Base-by-base conservation (phyloP, 1,140 invertebrate species). In the Araneus ventricosus region DNA sequence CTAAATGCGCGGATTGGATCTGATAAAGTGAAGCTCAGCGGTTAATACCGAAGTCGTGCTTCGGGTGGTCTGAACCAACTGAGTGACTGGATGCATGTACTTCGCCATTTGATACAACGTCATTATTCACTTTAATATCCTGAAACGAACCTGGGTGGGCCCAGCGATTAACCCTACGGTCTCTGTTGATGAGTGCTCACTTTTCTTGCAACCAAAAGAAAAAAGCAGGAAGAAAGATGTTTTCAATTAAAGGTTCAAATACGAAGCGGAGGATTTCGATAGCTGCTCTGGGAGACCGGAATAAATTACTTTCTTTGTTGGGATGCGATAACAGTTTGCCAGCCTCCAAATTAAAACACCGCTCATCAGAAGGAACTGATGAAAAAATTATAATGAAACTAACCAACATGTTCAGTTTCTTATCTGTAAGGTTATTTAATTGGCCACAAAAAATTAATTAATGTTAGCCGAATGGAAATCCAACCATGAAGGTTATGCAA, bases 41-140 rank as follows among this genome's bases (percentile, higher is more conserved):
- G 45, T 27, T 90, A 80, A 90, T 70, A 41, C 70, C 45, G 41
- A 39, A 80, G 67, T 82, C 75, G 88, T 89, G 88, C 89, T 41
- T 41, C 27, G 89, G 89, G 75, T 82, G 89, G 75, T 84, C 89
- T 41, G n/a, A 34, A 37, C 79, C 59, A 14, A 39, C 59, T 27
- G 90, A 92, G 90, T 92, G 90, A 52, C 59, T 85, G 90, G 82
- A 85, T 52, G 80, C 90, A 70, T 92, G 90, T 92, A 85, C 37
- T 85, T 85, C 59, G 59, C 82, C 82, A 85, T 85, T 57, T 70
- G 52, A 86, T 85, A 92, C 90, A 92, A 92, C 80, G 61, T 70
- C 90, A 92, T 92, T 91, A 91, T 84, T 91, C 89, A 91, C 75
- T 67, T 82, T 75, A 84, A 92, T 85, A 92, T 92, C 90, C 90